Base-by-base conservation (phyloP, 64 coral and sea anemone species). In the Montipora cactus region DNA sequence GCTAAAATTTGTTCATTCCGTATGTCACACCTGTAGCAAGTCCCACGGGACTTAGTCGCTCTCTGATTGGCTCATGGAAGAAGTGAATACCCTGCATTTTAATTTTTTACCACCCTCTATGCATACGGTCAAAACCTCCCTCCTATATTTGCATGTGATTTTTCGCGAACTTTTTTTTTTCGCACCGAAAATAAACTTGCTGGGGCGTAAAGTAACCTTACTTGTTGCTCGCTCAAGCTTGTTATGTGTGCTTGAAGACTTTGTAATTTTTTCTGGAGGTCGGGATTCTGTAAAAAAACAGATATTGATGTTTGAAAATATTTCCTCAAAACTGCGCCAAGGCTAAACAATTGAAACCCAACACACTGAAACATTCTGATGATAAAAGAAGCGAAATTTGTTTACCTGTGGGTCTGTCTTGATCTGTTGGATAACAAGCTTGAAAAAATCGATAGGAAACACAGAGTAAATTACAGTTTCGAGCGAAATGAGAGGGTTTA, bases 371-470 rank as follows among this genome's bases (percentile, higher is more conserved):
- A 88, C 73, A 92, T 88, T 81, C 80, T 50, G 68, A 76, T 92
- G n/a, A 44, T 72, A 85, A 92, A 88, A 90, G 69, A 78, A 87
- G 59, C 75, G 49, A 81, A 87, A 78, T 93, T 72, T 88, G n/a
- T 76, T 76, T 98, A 98, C 96, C 96, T 98, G 92, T 79, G 96
- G 96, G 44, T 98, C 96, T 8, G 89, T 91, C 85, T 98, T 84
- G 70, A 95, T 95, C 57, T 98, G 96, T 50, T 90, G 75, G 15
- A 98, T 93, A 51, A 98, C 78, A 92, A 76, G 79, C 96, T 98
- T 87, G 23, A 89, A 98, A 78, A 94, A 97, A 57, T 81, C 76
- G 88, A 74, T 51, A 79, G 8, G 71, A 74, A 82, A 59, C 68
- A 74, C 46, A 16, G 47, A 82, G 49, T 50, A 92, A 92, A 92